Conservation (phyloP, 2,888 invertebrate species). For the Pachliopta kotzebuea region DNA sequence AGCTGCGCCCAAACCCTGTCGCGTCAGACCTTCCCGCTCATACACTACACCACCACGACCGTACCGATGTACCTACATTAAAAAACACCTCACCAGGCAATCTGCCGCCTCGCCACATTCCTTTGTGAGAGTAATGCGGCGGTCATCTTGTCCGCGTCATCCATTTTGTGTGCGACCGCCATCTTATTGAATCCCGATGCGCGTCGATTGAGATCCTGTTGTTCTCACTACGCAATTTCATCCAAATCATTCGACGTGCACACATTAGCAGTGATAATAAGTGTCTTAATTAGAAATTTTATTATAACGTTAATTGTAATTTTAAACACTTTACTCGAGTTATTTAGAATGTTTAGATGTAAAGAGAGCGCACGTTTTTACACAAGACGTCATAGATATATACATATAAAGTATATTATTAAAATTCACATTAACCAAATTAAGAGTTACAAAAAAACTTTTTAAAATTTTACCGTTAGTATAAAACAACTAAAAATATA, state of each 20-base stretch:
- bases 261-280: constrained; percentile 67
- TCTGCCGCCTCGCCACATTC: constrained; percentile 46
- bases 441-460: constrained; percentile 59
- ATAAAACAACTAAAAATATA: neutral
- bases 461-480: neutral
- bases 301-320: constrained; percentile 57
- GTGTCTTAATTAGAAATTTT: constrained; percentile 61
- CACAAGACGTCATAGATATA: neutral
- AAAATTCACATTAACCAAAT: constrained; percentile 43
- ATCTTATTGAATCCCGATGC: constrained; percentile 50
- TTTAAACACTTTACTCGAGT: constrained; percentile 55
- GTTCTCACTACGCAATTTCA: constrained; percentile 55
- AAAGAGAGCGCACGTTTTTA: constrained; percentile 22
- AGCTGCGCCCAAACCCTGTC: constrained; percentile 56
- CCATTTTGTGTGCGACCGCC: constrained; percentile 37
- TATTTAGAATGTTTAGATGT: constrained; percentile 36
- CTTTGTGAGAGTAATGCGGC: constrained; percentile 46
- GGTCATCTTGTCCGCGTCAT: constrained; percentile 39
- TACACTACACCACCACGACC: constrained; percentile 54
- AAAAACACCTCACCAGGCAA: constrained; percentile 51
- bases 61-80: constrained; percentile 53
- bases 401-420: constrained; percentile 18
- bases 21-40: constrained; percentile 50
- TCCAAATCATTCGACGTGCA: constrained; percentile 67
- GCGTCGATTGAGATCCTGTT: constrained; percentile 43